Conservation (phyloP, 2,113 vertebrate species). For the Bothrops jararaca region DNA sequence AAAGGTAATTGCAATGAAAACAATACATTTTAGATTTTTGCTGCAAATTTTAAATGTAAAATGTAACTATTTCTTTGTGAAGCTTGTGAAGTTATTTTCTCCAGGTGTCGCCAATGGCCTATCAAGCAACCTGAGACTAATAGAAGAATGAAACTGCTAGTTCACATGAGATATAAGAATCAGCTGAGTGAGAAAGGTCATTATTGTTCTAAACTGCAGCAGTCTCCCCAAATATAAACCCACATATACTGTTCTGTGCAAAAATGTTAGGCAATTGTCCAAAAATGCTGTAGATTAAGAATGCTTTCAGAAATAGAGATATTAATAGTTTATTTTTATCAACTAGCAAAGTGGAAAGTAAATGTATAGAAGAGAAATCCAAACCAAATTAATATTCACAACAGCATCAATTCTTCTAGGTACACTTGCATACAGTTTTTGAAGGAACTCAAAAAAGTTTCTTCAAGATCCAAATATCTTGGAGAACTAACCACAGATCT, state of each 20-base stretch:
- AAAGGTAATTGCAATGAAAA: conserved; percentile 80
- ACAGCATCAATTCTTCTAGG: neutral
- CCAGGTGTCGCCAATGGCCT: neutral
- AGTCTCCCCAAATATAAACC: neutral
- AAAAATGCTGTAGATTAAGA: no score
- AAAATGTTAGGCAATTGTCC: no score
- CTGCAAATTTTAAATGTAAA: neutral
- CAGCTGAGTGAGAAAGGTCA: neutral
- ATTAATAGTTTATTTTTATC: no score
- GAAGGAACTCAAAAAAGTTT: neutral
- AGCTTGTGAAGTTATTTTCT: neutral
- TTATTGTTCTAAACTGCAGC: neutral
- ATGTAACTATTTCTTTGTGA: neutral
- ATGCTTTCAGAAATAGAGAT: no score
- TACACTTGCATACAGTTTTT: neutral
- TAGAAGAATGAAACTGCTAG: neutral
- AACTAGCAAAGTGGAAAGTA: neutral
- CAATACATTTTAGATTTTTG: neutral
- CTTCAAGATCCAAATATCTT: neutral
- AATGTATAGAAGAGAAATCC: neutral
- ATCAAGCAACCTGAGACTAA: neutral
- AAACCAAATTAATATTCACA: neutral
- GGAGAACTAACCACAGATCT: neutral
- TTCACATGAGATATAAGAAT: neutral
- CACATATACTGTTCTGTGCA: neutral